Percentiles rank a stretch among this genome's conserved stretches.
Conservation (phyloP, 2,113 vertebrate species). For the Pelobates fuscus region DNA sequence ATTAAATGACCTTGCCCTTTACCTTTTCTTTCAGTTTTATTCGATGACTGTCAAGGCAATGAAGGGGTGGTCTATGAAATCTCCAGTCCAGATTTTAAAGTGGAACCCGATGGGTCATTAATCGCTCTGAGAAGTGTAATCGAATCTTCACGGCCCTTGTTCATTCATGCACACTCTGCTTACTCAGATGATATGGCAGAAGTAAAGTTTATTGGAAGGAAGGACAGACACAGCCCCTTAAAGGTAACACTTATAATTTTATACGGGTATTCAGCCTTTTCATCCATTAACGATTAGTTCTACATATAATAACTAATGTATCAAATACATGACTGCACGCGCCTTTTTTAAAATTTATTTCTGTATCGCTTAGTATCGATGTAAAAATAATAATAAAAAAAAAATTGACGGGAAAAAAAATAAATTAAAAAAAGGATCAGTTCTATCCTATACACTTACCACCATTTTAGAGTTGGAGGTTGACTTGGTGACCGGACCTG, state of each 20-base stretch:
- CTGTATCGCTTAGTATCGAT: no score
- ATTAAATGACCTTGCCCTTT: no score
- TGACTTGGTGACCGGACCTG: no score
- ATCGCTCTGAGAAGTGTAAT: conserved; percentile 72
- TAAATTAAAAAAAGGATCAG: no score
- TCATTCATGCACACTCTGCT: conserved; percentile 76
- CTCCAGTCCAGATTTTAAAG: conserved; percentile 82
- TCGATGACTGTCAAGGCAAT: conserved; percentile 91
- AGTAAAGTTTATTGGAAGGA: conserved; percentile 74
- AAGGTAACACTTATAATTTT: conserved; percentile 70
- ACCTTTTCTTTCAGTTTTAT: conserved; percentile 74
- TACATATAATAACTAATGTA: no score
- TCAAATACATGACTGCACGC: no score
- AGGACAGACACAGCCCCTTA: conserved; percentile 64
- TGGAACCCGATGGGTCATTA: conserved; percentile 76
- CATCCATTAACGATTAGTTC: no score
- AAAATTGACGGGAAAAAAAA: no score
- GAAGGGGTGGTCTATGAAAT: conserved; percentile 79
- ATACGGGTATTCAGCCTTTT: background rate
- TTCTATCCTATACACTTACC: no score
- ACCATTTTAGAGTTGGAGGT: no score
- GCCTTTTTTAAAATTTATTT: no score
- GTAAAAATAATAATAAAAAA: no score
- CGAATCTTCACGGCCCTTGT: conserved; percentile 69
- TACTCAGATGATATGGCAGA: conserved; percentile 82